Conservation (phyloP, 64 coral and sea anemone species). For the Stylophora pistillata region DNA sequence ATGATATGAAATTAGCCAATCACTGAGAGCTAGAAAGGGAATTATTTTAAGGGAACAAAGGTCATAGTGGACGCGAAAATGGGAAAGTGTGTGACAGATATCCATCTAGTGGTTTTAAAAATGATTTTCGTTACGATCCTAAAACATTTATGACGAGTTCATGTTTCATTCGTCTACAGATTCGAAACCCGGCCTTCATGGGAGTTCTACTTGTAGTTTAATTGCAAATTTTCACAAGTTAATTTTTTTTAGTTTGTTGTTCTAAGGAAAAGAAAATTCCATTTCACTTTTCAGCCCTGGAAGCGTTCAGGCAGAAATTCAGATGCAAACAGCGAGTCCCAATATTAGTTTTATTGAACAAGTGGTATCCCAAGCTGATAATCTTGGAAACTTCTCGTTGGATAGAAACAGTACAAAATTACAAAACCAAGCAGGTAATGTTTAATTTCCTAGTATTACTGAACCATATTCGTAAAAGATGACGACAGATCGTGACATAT, state of each 20-base stretch:
- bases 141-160: too few species aligned
- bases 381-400: slow-evolving; percentile 21
- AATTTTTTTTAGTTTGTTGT: too few species aligned
- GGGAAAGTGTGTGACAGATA: too few species aligned
- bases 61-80: too few species aligned
- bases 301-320: slow-evolving; percentile 21
- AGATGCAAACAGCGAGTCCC: slow-evolving; percentile 10
- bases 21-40: too few species aligned
- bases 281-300: background rate
- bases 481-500: too few species aligned
- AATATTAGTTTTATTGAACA: background rate
- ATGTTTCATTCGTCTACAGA: too few species aligned
- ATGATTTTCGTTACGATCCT: too few species aligned
- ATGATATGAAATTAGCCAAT: too few species aligned
- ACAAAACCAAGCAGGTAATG: slow-evolving; percentile 1
- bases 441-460: background rate
- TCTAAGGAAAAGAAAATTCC: background rate
- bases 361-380: slow-evolving; percentile 8
- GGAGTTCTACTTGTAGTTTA: background rate
- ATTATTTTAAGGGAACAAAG: too few species aligned
- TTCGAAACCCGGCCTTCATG: background rate
- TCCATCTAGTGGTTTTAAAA: too few species aligned
- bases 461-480: background rate
- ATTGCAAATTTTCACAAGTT: background rate
- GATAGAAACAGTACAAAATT: slow-evolving; percentile 16